Evolutionary conservation across 2,797 vertebrate species (phyloP).

Genomic region (Melopsittacus undulatus): DNA sequence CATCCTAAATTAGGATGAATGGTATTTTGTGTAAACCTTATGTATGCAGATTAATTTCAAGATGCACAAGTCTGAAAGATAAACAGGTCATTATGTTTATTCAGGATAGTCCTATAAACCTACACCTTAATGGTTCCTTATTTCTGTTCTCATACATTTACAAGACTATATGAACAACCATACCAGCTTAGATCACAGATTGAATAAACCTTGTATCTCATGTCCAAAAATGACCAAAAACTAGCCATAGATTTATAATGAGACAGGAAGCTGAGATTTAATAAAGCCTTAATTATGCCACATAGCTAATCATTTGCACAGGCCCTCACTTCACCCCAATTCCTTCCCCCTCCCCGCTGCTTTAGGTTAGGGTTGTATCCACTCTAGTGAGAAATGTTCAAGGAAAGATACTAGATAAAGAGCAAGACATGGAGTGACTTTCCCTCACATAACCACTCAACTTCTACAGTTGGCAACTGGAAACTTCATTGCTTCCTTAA

Average conservation of each 20-base stretch:
- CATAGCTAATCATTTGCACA: not conserved
- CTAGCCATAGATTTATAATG: not conserved
- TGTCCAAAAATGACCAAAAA: not conserved
- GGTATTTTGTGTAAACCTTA: not conserved
- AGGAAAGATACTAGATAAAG: not conserved
- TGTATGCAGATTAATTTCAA: not conserved
- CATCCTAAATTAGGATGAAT: not conserved
- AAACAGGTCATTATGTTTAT: not conserved
- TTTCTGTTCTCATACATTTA: not conserved
- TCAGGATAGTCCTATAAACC: not conserved
- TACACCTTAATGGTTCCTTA: not conserved
- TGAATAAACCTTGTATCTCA: not conserved
- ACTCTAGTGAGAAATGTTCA: not conserved
- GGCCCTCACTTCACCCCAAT: not conserved
- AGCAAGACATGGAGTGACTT: not conserved
- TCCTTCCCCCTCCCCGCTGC: fast-evolving
- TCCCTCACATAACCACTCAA: not conserved
- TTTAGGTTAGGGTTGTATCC: not conserved
- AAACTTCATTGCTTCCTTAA: not conserved
- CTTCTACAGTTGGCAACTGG: not conserved
- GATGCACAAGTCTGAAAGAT: not conserved
- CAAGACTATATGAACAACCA: not conserved
- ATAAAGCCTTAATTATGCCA: not conserved
- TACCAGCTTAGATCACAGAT: not conserved
- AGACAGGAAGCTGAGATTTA: not conserved